Evolutionary conservation across 2,888 invertebrate genomes (phyloP).

Genomic region (Zygothrica quintamaculata): DNA sequence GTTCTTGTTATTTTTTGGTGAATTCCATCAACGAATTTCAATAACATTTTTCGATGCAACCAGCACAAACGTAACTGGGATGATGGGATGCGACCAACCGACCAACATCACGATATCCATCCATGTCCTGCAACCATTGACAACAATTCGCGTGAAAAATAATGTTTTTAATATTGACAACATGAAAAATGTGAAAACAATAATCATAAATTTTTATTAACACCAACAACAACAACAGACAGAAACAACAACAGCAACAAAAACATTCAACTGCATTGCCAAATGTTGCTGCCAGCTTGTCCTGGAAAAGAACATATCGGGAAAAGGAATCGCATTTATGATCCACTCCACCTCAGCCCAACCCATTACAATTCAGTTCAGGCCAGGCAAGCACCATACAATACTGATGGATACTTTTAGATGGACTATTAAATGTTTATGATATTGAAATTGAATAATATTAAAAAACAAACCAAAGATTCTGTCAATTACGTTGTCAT

Average conservation of each 20-base stretch:
- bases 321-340: constrained; percentile 31
- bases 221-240: constrained; percentile 60
- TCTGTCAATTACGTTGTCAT: too few species aligned
- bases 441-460: constrained; percentile 11
- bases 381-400: too few species aligned
- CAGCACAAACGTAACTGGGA: constrained; percentile 37
- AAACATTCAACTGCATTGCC: constrained; percentile 34
- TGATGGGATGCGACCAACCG: constrained; percentile 8
- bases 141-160: constrained; percentile 81
- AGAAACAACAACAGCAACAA: constrained; percentile 43
- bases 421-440: constrained; percentile 10
- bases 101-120: constrained; percentile 34
- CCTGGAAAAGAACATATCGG: not conserved
- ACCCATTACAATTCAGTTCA: not conserved
- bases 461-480: not conserved
- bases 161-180: constrained; percentile 84
- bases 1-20: constrained; percentile 37
- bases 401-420: not conserved
- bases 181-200: constrained; percentile 84
- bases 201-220: constrained; percentile 84
- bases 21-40: constrained; percentile 82
- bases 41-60: constrained; percentile 58
- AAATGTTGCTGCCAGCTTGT: constrained; percentile 45
- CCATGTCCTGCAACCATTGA: constrained; percentile 50
- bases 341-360: not conserved